Percentiles rank a stretch among this genome's conserved stretches.
These are phyloP conservation scores for Copidosoma aretas DNA, from an alignment of 2,888 invertebrate species.

Conservation along the genomic window DNA sequence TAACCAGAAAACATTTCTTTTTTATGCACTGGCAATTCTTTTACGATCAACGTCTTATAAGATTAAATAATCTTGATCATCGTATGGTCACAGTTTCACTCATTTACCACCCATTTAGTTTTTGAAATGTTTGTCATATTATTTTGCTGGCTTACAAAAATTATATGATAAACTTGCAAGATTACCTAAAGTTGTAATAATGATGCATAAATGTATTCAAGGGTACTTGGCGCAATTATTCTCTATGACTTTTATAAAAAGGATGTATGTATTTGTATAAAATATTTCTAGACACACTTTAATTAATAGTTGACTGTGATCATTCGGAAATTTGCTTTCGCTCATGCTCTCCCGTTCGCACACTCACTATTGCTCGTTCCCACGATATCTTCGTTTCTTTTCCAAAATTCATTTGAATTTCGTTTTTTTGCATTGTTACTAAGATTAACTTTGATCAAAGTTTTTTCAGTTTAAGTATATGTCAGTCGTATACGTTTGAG, in stretches of 20 bases:
- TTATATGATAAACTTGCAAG: neutral
- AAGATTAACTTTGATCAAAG: constrained; percentile 28
- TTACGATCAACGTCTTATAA: constrained; percentile 40
- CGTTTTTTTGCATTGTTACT: constrained; percentile 25
- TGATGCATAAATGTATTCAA: constrained; percentile 34
- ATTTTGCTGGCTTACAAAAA: constrained; percentile 9
- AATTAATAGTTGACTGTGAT: constrained; percentile 7
- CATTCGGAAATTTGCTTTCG: constrained; percentile 30
- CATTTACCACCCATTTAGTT: constrained; percentile 15
- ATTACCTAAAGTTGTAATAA: neutral
- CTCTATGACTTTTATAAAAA: constrained; percentile 47
- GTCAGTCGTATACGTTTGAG: constrained; percentile 42
- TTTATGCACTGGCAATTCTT: constrained; percentile 42
- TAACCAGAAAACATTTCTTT: constrained; percentile 49
- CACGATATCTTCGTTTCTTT: constrained; percentile 5
- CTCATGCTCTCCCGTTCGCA: constrained; percentile 27
- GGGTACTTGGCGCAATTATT: constrained; percentile 40
- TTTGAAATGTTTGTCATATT: constrained; percentile 14
- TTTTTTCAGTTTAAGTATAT: constrained; percentile 39
- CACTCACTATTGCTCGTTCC: constrained; percentile 21
- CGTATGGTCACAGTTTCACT: constrained; percentile 26
- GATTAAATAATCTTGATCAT: constrained; percentile 22
- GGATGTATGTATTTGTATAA: constrained; percentile 50
- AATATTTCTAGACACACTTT: constrained; percentile 49
- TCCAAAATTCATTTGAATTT: constrained; percentile 41